Conservation (phyloP, 2,113 vertebrate species). For the Hemichromis elongatus region DNA sequence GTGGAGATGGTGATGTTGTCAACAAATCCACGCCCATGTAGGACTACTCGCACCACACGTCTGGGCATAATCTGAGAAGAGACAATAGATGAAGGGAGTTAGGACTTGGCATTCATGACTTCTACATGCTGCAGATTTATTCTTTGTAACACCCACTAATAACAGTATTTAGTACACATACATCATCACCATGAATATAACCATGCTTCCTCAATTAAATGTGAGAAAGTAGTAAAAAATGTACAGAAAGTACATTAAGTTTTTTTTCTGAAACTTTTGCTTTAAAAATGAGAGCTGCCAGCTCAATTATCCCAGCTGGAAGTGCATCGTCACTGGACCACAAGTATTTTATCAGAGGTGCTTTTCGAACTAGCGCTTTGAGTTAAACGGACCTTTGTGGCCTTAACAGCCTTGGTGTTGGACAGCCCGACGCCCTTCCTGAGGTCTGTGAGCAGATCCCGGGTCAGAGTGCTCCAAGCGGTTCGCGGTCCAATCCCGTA, state of each 20-base stretch:
- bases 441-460: conserved; percentile 93
- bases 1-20: conserved; percentile 92
- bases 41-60: conserved; percentile 80
- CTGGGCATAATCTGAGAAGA: conserved; percentile 82
- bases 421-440: conserved; percentile 94
- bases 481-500: conserved; percentile 86
- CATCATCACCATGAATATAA: background rate
- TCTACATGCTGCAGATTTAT: background rate
- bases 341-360: background rate
- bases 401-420: conserved; percentile 94
- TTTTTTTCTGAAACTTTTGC: background rate
- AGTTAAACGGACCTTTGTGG: conserved; percentile 76
- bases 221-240: background rate
- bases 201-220: background rate
- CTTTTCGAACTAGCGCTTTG: background rate
- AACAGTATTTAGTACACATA: background rate
- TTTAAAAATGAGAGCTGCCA: background rate
- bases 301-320: background rate
- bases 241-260: background rate
- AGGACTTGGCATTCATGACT: background rate
- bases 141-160: background rate
- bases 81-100: background rate
- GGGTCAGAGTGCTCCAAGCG: conserved; percentile 89
- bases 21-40: conserved; percentile 81
- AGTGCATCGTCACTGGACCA: background rate